These are phyloP conservation scores for Aegotheles bennettii DNA, from an alignment of 2,113 vertebrate species.

Conservation along the genomic window DNA sequence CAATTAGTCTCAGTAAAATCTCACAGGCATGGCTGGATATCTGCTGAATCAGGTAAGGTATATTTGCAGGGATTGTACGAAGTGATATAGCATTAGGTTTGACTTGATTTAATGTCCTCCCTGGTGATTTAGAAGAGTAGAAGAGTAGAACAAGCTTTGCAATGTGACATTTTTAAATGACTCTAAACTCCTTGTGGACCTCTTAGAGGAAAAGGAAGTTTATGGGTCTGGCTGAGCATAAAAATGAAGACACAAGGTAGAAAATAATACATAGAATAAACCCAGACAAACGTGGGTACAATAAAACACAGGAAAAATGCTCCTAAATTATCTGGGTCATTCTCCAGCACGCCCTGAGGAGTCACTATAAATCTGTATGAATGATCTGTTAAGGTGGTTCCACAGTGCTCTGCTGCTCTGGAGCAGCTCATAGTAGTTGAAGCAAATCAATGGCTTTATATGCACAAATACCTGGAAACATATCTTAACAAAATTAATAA, in stretches of 20 bases:
- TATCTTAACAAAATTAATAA: not conserved
- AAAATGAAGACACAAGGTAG: not conserved
- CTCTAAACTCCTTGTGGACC: not conserved
- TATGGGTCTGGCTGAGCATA: not conserved
- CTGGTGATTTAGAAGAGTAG: not conserved
- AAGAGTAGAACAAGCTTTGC: not conserved
- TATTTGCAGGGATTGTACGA: not conserved
- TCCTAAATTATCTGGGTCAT: not conserved
- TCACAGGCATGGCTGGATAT: not conserved
- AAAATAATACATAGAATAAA: constrained; percentile 1
- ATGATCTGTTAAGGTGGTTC: not conserved
- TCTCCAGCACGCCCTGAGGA: not conserved
- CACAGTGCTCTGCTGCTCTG: not conserved
- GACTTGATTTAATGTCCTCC: not conserved
- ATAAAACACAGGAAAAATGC: not conserved
- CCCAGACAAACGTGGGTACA: not conserved
- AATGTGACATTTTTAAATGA: not conserved
- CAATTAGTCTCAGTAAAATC: not conserved
- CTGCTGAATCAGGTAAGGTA: rapidly evolving
- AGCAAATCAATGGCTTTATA: not conserved
- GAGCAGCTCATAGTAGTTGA: not conserved
- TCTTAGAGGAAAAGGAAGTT: not conserved
- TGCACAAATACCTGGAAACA: not conserved
- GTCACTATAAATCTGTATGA: not conserved
- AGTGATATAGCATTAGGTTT: not conserved